These are phyloP conservation scores for Autographa gamma DNA, from an alignment of 2,888 invertebrate genomes.

Conservation along the genomic window DNA sequence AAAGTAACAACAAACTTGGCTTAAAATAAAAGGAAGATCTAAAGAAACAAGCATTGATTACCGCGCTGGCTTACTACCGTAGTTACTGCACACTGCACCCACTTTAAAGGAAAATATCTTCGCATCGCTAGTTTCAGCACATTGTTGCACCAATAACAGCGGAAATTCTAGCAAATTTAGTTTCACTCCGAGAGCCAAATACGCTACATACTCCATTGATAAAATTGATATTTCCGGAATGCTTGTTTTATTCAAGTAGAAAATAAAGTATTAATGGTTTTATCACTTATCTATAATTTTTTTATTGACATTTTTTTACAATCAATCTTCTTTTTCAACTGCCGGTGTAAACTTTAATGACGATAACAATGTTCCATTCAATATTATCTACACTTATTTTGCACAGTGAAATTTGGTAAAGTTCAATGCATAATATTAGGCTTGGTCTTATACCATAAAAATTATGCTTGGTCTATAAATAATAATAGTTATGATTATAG, in stretches of 20 bases:
- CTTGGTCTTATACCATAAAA: too few relatives aligned
- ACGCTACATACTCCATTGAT: neutral
- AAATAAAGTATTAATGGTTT: neutral
- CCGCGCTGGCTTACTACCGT: too few relatives aligned
- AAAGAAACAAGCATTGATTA: neutral
- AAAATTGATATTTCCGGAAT: neutral
- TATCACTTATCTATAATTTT: neutral
- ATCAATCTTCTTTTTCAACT: neutral
- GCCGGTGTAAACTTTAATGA: too few relatives aligned
- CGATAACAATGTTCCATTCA: too few relatives aligned
- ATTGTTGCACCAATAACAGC: neutral
- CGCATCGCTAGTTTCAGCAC: neutral
- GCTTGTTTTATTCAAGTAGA: neutral
- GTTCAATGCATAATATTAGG: too few relatives aligned
- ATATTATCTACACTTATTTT: too few relatives aligned
- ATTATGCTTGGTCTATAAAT: too few relatives aligned
- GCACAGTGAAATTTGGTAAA: too few relatives aligned
- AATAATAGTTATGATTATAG: too few relatives aligned
- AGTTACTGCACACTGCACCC: neutral
- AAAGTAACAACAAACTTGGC: neutral
- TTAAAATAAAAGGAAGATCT: slow-evolving; percentile 12
- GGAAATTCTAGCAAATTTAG: neutral
- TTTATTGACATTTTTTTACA: neutral
- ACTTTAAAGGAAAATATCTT: neutral
- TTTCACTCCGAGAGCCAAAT: neutral